Percentiles rank a stretch among this genome's conserved stretches.
Conservation (phyloP, 2,888 invertebrate species). For the Drosophila eohydei region DNA sequence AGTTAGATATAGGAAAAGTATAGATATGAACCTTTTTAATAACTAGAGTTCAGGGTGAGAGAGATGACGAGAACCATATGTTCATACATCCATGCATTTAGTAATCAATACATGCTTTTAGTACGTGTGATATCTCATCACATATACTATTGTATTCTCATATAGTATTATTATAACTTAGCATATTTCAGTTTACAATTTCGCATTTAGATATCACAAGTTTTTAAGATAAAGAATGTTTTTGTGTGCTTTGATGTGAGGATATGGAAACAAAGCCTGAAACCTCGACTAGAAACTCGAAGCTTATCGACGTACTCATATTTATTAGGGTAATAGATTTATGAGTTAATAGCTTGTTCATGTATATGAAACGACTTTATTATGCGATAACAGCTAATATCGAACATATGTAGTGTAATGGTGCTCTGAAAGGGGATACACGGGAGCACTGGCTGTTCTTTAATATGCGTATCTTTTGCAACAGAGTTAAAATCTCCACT, state of each 20-base stretch:
- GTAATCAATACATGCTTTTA: too few relatives aligned
- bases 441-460: neutral
- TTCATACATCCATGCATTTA: too few relatives aligned
- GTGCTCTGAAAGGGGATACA: neutral
- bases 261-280: neutral
- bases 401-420: neutral
- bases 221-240: neutral
- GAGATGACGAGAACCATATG: too few relatives aligned
- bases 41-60: neutral
- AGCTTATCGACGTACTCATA: neutral
- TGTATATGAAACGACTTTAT: constrained; percentile 9
- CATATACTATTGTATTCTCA: neutral
- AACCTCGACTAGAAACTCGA: constrained; percentile 3
- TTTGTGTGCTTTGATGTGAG: neutral
- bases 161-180: neutral
- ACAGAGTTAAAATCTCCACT: neutral
- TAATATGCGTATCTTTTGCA: neutral
- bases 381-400: neutral
- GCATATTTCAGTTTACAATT: too few relatives aligned
- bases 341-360: constrained; percentile 1
- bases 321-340: constrained; percentile 17
- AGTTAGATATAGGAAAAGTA: neutral
- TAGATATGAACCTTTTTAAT: neutral
- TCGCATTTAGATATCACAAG: neutral
- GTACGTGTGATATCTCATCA: too few relatives aligned